Evolutionary conservation across 2,113 vertebrate genomes (phyloP), one percentile per base, ranked within the genome.

Genomic region (Cettia cetti): DNA sequence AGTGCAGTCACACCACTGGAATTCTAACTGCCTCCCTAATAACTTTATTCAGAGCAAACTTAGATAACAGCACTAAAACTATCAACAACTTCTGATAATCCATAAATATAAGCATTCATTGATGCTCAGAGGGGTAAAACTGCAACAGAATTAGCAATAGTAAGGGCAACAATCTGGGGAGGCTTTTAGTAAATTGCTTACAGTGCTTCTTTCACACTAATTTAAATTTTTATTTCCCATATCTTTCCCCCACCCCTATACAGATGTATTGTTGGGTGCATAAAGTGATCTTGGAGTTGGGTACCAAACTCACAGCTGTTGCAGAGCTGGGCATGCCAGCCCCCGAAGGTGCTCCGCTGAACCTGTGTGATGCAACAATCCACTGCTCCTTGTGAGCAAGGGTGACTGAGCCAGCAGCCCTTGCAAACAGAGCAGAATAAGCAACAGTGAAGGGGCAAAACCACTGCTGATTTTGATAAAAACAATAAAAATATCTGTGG

Each of bases 281-380:
- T 37, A 30, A 57, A 66, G 42, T 13, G 24, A 76, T 60, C 27
- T 31, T 72, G 60, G 27, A 93, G 45, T 22, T 52, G 45, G 9
- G 56, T 78, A 71, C 37, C 40, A 61, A 57, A 89, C 52, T 22
- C 13, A 33, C 2, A 88, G 37, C 24, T 61, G n/a, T 13, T 77
- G 47, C 56, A 66, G 23, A 8, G 24, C 63, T 50, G 37, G 74
- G 26, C 13, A 15, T 26, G 44, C 26, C 57, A 74, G 65, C 42
- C 23, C 27, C 28, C 1, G n/a, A 1, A 80, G 31, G 22, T n/a
- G n/a, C 19, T 47, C 33, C 42, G n/a, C 82, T 66, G 76, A 49
- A 42, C 3, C 2, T 0, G 0, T 21, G 39, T 8, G 20, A 30
- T 9, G 18, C 16, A 65, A 22, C 19, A 49, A 65, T 2, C 21